These are phyloP conservation scores for Zeus faber DNA, from an alignment of 2,113 vertebrate species.

Conservation along the genomic window DNA sequence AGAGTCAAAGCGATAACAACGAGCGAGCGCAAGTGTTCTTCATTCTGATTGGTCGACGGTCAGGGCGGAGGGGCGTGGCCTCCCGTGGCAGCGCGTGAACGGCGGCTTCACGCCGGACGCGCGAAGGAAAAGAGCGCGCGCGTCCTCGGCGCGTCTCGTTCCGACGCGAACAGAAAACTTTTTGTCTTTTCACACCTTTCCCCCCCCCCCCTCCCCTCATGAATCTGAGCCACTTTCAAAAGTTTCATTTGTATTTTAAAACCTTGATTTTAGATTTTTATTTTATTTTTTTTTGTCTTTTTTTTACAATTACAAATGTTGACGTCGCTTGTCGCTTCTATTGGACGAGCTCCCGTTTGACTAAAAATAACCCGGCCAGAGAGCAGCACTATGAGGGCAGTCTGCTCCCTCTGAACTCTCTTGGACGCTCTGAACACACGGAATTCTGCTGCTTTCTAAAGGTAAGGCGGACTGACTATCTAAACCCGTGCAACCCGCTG, in stretches of 20 bases:
- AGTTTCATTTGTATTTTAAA: no score
- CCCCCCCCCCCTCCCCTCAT: no score
- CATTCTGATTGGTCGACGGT: slow-evolving; percentile 23
- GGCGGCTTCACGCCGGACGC: no score
- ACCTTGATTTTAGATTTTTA: background rate
- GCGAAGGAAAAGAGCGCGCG: no score
- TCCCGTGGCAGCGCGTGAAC: no score
- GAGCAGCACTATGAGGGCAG: slow-evolving; percentile 22
- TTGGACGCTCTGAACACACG: slow-evolving; percentile 35
- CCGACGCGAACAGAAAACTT: no score
- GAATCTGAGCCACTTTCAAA: no score
- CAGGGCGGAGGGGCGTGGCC: slow-evolving; percentile 44
- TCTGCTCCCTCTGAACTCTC: slow-evolving; percentile 16
- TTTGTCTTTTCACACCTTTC: no score
- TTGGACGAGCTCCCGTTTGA: slow-evolving; percentile 23
- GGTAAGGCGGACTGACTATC: no score
- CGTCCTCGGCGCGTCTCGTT: no score
- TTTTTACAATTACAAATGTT: background rate
- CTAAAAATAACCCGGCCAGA: slow-evolving; percentile 46
- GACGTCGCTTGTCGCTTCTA: background rate
- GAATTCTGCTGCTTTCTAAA: slow-evolving; percentile 15
- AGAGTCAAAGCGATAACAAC: no score
- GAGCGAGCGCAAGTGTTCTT: background rate
- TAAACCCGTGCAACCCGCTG: no score
- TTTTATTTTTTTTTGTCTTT: background rate